Evolutionary conservation across 2,113 vertebrate species (phyloP).

Genomic region (Dasyurus viverrinus): DNA sequence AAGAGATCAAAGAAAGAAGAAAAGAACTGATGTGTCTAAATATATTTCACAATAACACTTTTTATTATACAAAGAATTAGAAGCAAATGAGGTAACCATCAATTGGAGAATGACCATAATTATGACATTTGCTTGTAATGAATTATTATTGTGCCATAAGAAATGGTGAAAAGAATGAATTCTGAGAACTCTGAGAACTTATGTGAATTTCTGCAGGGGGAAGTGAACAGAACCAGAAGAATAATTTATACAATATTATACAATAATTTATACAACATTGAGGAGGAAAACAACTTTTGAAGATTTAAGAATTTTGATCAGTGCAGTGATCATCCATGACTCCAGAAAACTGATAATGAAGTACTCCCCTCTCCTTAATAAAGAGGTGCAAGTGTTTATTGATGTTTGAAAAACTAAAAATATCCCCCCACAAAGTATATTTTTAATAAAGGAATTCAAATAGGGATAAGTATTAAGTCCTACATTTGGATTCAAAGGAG

Average conservation of each 20-base stretch:
- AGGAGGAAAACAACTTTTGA: background rate
- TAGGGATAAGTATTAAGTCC: no score
- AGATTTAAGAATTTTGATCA: background rate
- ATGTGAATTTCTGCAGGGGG: background rate
- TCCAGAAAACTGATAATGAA: background rate
- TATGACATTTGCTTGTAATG: no score
- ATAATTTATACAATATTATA: background rate
- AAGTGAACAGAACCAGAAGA: background rate
- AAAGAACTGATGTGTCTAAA: background rate
- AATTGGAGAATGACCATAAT: background rate
- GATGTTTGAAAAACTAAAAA: no score
- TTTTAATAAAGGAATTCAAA: no score
- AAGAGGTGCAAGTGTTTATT: background rate
- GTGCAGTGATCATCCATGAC: background rate
- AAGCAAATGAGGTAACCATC: background rate
- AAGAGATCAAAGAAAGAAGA: background rate
- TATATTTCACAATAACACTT: background rate
- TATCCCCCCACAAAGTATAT: no score
- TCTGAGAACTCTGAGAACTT: background rate
- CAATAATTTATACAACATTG: background rate
- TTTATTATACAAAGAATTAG: background rate
- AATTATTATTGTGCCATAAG: background rate
- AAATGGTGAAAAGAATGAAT: background rate
- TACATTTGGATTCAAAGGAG: no score
- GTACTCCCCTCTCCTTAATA: background rate